Conservation (phyloP, 2,888 invertebrate species). For the Dryobotodes eremita region DNA sequence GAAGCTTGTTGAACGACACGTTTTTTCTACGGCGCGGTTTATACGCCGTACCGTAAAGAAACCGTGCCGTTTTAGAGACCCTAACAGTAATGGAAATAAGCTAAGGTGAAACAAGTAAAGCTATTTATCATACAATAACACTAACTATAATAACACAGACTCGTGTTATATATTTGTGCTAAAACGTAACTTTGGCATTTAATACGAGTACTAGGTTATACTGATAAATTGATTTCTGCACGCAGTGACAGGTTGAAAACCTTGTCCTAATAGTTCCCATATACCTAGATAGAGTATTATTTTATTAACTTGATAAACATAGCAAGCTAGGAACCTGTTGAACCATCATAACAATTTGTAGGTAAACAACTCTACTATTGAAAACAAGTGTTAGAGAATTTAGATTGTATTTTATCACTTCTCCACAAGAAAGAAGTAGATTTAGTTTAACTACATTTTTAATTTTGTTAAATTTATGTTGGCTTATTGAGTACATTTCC, state of each 20-base stretch:
- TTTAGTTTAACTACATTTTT: too few relatives aligned
- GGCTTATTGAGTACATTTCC: too few relatives aligned
- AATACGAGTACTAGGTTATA: background rate
- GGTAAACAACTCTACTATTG: too few relatives aligned
- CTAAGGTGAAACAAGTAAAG: background rate
- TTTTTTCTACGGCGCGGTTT: too few relatives aligned
- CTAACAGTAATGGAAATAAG: background rate
- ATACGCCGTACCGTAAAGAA: too few relatives aligned
- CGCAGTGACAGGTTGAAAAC: slow-evolving; percentile 48
- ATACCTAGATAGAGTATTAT: background rate
- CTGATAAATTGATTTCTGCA: slow-evolving; percentile 15
- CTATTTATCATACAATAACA: slow-evolving; percentile 12
- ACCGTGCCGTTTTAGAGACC: too few relatives aligned
- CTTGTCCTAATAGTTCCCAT: slow-evolving; percentile 28
- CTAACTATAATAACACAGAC: background rate
- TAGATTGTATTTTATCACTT: too few relatives aligned
- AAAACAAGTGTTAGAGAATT: too few relatives aligned
- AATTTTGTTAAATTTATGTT: too few relatives aligned
- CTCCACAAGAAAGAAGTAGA: too few relatives aligned
- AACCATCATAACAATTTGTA: too few relatives aligned
- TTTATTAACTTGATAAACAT: slow-evolving; percentile 5
- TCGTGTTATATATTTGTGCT: background rate
- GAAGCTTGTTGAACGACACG: too few relatives aligned
- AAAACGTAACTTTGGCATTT: slow-evolving; percentile 39
- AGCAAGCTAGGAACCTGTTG: background rate